Evolutionary conservation across 2,888 invertebrate species (phyloP).

Genomic region (Automeris io): DNA sequence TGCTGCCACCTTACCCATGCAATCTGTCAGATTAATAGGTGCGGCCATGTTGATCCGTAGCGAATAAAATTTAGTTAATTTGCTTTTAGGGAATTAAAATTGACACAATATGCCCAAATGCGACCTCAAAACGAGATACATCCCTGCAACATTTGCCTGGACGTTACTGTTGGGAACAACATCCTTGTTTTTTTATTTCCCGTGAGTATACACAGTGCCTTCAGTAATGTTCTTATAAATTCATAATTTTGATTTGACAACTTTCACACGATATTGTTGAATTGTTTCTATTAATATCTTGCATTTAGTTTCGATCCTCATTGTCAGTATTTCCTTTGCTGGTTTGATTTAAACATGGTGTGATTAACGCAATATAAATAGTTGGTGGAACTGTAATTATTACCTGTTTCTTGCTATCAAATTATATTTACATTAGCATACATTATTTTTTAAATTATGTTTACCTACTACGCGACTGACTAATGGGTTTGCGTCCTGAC

Average conservation of each 20-base stretch:
- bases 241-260: slow-evolving; percentile 64
- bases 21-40: slow-evolving; percentile 71
- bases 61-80: slow-evolving; percentile 67
- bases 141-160: slow-evolving; percentile 99
- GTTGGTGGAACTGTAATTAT: slow-evolving; percentile 1
- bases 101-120: slow-evolving; percentile 93
- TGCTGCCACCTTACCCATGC: slow-evolving; percentile 34
- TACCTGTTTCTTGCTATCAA: slow-evolving; percentile 22
- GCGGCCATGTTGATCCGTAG: slow-evolving; percentile 81
- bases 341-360: slow-evolving; percentile 14
- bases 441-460: slow-evolving; percentile 8
- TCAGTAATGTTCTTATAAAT: slow-evolving; percentile 45
- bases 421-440: slow-evolving; percentile 26
- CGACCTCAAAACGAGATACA: slow-evolving; percentile 96
- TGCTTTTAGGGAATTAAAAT: slow-evolving; percentile 68
- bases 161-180: slow-evolving; percentile 94
- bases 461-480: slow-evolving; percentile 1
- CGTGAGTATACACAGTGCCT: slow-evolving; percentile 86
- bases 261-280: slow-evolving; percentile 66
- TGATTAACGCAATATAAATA: slow-evolving; percentile 13
- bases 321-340: background rate
- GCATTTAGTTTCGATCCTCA: slow-evolving; percentile 37
- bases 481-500: background rate
- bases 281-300: slow-evolving; percentile 65
- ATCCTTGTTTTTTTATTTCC: slow-evolving; percentile 96